Base-by-base conservation (phyloP, 2,797 vertebrate species). In the Buphagus erythrorhynchus region DNA sequence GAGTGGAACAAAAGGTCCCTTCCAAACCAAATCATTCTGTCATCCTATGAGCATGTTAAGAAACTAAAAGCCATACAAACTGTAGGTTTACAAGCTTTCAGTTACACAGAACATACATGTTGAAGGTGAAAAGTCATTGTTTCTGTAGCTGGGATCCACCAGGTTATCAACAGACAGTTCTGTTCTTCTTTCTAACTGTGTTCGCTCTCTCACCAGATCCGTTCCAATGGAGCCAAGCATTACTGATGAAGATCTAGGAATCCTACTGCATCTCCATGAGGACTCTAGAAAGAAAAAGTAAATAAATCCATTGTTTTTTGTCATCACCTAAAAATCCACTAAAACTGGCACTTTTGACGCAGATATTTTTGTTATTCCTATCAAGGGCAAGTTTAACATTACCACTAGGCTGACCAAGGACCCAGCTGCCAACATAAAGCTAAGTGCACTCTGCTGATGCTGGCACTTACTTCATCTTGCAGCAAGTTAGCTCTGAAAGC, bases 221-320 rank as follows among this genome's bases (percentile, higher is more conserved):
- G 98, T 98, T 96, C 98, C 98, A 66, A 98, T 97, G 49, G 98
- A 97, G 82, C 97, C 97, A 95, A 97, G 97, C 97, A 91, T 97
- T 97, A 99, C 90, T 11, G 99, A 98, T 11, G 98, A 98, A 26
- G 99, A 98, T 81, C 98, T 98, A 38, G 99, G 98, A 86, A 99
- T 98, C 42, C 99, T 98, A 97, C 97, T 98, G 88, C 98, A 98
- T 89, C 98, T 98, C 99, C 99, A 99, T 7, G 98, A 97, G 19
- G 99, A 98, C 97, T 99, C 99, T 98, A 97, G 96, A 91, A 96
- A 86, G 58, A 85, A 93, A 75, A 90, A 80, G 43, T 48, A 61
- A 94, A 46, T 65, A 86, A 83, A 71, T 31, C 11, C 24, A 5
- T 10, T 4, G 4, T 2, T 0, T 55, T 75, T 62, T 63, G 19